A percentile compares a stretch with the other conserved stretches of the same genome.
Conservation (phyloP, 1,140 invertebrate genomes). For the Cephus cinctus region DNA sequence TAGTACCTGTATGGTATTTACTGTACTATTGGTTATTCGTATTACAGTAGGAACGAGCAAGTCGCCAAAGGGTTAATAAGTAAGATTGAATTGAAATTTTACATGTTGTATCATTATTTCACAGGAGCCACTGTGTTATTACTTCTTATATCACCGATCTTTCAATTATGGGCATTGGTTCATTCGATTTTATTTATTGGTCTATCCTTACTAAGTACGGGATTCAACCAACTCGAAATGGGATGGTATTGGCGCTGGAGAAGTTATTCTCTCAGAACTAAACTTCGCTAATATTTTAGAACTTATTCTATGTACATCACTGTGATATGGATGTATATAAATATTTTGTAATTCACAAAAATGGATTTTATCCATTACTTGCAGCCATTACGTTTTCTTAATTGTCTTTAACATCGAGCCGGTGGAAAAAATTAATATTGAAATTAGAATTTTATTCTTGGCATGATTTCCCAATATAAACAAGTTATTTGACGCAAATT, state of each 20-base stretch:
- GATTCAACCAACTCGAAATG: constrained; percentile 61
- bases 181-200: constrained; percentile 53
- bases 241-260: constrained; percentile 51
- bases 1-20: too few species aligned
- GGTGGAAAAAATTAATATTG: too few species aligned
- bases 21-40: too few species aligned
- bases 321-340: constrained; percentile 19
- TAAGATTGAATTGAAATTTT: too few species aligned
- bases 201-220: constrained; percentile 55
- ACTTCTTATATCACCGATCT: constrained; percentile 49
- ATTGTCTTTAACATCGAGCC: too few species aligned
- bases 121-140: constrained; percentile 48
- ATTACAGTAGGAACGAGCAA: too few species aligned
- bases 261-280: constrained; percentile 8
- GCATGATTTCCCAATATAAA: too few species aligned
- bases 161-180: constrained; percentile 54
- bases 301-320: constrained; percentile 10
- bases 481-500: too few species aligned
- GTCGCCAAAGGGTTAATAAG: too few species aligned
- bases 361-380: constrained; percentile 3
- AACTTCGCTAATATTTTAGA: constrained; percentile 5
- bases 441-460: too few species aligned
- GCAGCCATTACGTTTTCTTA: too few species aligned
- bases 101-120: constrained; percentile 26
- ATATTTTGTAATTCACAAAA: too few species aligned